Percentiles rank a stretch among this genome's conserved stretches.
Evolutionary conservation across 1,140 invertebrate species (phyloP).

Genomic region (Nylanderia fulva): DNA sequence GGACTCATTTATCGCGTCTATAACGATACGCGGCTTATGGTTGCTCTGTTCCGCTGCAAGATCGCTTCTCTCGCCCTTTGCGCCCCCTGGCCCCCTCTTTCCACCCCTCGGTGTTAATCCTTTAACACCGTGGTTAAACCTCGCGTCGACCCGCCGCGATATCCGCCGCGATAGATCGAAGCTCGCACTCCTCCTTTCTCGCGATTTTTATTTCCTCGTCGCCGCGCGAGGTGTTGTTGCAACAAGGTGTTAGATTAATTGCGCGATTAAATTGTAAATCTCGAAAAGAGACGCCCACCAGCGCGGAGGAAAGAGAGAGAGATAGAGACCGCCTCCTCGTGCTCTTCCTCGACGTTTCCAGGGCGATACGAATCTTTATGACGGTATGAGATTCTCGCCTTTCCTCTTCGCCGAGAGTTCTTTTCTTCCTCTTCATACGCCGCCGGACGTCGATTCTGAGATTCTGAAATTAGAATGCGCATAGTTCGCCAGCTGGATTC

Average conservation of each 20-base stretch:
- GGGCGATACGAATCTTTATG: slow-evolving; percentile 75
- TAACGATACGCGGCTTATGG: slow-evolving; percentile 60
- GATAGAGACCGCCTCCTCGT: slow-evolving; percentile 43
- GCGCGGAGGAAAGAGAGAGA: slow-evolving; percentile 12
- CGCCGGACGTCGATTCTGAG: slow-evolving; percentile 44
- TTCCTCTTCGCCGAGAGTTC: slow-evolving; percentile 40
- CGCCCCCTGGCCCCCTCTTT: neutral
- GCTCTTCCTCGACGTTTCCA: slow-evolving; percentile 68
- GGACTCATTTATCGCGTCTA: slow-evolving; percentile 68
- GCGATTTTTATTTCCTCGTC: slow-evolving; percentile 41
- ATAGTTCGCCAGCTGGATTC: neutral
- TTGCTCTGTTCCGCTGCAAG: neutral
- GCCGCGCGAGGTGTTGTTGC: slow-evolving; percentile 81
- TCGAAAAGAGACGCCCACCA: slow-evolving; percentile 80
- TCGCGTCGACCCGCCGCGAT: slow-evolving; percentile 43
- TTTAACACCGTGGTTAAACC: slow-evolving; percentile 66
- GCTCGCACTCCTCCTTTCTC: slow-evolving; percentile 11
- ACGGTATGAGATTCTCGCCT: slow-evolving; percentile 71
- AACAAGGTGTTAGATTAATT: slow-evolving; percentile 86
- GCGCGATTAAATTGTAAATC: slow-evolving; percentile 85
- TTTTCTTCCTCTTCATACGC: slow-evolving; percentile 26
- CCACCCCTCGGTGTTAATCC: slow-evolving; percentile 62
- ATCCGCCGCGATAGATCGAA: slow-evolving; percentile 70
- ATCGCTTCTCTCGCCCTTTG: slow-evolving; percentile 11
- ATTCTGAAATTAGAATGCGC: slow-evolving; percentile 60